Conservation (phyloP, 2,888 invertebrate genomes). For the Oxycera nigricornis region DNA sequence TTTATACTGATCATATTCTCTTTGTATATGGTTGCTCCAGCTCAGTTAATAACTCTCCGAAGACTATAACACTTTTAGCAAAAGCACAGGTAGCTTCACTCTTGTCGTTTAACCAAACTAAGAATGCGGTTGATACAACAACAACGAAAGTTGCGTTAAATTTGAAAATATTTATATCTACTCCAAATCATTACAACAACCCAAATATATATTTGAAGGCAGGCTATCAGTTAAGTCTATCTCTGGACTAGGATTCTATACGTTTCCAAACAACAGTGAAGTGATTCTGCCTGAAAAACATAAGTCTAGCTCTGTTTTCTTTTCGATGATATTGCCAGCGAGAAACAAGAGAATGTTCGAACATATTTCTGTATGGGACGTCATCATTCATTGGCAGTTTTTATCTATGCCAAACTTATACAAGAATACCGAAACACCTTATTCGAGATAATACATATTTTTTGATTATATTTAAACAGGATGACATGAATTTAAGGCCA, state of each 20-base stretch:
- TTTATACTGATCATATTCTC: not conserved
- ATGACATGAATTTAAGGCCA: conserved; percentile 55
- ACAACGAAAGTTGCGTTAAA: no score
- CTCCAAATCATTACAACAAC: conserved; percentile 52
- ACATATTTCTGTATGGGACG: conserved; percentile 54
- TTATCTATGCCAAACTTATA: conserved; percentile 56
- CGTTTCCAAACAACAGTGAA: conserved; percentile 39
- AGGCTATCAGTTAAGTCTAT: conserved; percentile 47
- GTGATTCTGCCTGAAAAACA: conserved; percentile 48
- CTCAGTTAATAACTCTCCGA: no score
- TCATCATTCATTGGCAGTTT: conserved; percentile 55
- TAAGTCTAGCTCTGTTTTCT: conserved; percentile 53
- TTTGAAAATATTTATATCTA: conserved; percentile 58
- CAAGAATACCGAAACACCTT: conserved; percentile 56
- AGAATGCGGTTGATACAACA: no score
- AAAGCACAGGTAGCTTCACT: no score
- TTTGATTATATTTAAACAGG: no score
- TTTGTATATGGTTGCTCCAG: no score
- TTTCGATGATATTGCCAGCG: conserved; percentile 58
- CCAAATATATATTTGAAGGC: conserved; percentile 51
- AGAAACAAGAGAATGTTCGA: conserved; percentile 53
- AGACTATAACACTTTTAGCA: no score
- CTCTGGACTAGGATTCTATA: conserved; percentile 34
- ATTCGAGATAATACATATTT: no score
- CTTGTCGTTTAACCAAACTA: no score